Conservation (phyloP, 2,888 invertebrate species). For the Formica aserva region DNA sequence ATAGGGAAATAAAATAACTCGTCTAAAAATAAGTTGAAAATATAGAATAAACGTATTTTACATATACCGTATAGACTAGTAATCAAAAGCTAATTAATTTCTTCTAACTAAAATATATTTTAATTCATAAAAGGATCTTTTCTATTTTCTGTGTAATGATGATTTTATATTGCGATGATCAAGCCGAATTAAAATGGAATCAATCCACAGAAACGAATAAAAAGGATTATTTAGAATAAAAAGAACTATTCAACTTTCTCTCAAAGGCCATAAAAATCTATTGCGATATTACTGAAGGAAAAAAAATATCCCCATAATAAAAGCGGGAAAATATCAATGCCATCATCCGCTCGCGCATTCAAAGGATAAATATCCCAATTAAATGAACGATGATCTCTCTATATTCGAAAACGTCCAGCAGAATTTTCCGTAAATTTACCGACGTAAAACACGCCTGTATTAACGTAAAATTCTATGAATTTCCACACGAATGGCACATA, state of each 20-base stretch:
- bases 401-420: not conserved
- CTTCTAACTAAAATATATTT: not conserved
- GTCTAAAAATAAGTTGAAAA: not conserved
- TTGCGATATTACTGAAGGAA: not conserved
- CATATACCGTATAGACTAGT: not conserved
- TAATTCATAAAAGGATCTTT: not conserved
- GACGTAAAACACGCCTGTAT: not conserved
- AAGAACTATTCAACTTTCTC: not conserved
- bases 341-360: not conserved
- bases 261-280: not conserved
- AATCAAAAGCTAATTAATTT: not conserved
- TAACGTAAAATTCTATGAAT: conserved; percentile 26
- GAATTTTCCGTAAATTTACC: conserved; percentile 29
- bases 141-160: not conserved
- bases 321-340: not conserved
- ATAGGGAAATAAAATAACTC: not conserved
- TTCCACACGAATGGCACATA: not conserved
- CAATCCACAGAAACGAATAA: not conserved
- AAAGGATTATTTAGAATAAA: not conserved
- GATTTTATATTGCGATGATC: not conserved
- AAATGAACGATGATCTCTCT: not conserved
- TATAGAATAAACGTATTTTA: not conserved
- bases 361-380: conserved; percentile 29
- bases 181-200: not conserved
- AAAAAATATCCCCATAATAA: not conserved